Base-by-base conservation (phyloP, 2,888 invertebrate genomes). In the Hemistola chrysoprasaria region DNA sequence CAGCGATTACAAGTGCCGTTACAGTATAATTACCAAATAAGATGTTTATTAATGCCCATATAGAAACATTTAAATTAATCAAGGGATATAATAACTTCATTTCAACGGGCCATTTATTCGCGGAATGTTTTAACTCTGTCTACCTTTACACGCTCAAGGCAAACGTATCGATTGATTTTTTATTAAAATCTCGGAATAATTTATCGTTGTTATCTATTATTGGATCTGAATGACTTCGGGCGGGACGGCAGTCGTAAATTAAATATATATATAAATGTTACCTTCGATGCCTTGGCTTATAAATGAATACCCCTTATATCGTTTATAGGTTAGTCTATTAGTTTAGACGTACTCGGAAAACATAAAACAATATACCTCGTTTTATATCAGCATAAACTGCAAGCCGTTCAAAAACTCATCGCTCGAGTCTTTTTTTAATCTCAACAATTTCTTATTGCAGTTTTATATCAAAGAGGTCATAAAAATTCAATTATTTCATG, bases 21-120 rank as follows among this genome's bases (percentile, higher is more conserved):
- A 69, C 65, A 66, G 42, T 65, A 69, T 75, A 75, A 80, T 78
- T 71, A 78, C 65, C 61, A 69, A 75, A 71, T 74, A 68, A 75
- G 66, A 65, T 62, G 59, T 74, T 69, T 69, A 75, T 67, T 60
- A 67, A 64, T 65, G 63, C 68, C 72, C 67, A 71, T 60, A 62
- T 63, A 66, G 64, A 67, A 53, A 67, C 65, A 71, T 73, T 75
- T 74, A 70, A 69, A 77, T 71, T 72, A 71, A 75, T 76, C 66
- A 70, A 64, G 46, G 51, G 30, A 44, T 60, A 61, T 74, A 73
- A 68, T 68, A 65, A 65, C 70, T 71, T 62, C 62, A 71, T 73
- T 65, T 65, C 63, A 67, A 61, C 59, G 53, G 59, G 48, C 56
- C 50, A 59, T 49, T 58, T 55, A 59, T 60, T 62, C 45, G 62